Conservation (phyloP, 2,113 vertebrate species). For the Oceanodroma tethys region DNA sequence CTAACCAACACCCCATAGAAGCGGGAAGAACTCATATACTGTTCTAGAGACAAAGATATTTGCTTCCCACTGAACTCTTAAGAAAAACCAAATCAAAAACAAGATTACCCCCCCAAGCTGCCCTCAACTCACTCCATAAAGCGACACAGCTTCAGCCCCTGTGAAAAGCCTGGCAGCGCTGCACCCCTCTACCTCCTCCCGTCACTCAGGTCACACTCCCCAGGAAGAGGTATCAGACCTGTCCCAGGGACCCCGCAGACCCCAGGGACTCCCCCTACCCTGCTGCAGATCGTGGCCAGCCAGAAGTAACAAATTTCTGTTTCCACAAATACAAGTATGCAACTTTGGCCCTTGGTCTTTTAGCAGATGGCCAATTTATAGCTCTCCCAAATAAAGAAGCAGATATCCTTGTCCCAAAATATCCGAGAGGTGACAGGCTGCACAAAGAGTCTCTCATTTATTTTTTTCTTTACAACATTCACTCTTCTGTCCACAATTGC, state of each 20-base stretch:
- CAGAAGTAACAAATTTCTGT: not conserved
- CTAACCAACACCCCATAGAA: fast-evolving
- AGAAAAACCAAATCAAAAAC: not conserved
- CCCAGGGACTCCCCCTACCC: not conserved
- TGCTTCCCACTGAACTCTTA: not conserved
- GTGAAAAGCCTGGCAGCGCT: not conserved
- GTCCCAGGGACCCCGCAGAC: not conserved
- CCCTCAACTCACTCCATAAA: not conserved
- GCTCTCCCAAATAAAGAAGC: not conserved
- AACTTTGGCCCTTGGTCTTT: not conserved
- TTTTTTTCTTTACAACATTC: not conserved
- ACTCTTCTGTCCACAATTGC: not conserved
- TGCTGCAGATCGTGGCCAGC: fast-evolving
- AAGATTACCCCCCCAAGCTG: not conserved
- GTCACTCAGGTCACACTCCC: not conserved
- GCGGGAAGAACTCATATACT: fast-evolving
- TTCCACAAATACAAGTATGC: not conserved
- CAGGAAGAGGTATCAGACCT: too few species aligned
- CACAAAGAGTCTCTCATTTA: not conserved
- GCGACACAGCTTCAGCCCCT: not conserved
- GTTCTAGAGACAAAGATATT: not conserved
- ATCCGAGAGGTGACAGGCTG: not conserved
- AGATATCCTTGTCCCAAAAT: not conserved
- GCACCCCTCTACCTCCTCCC: not conserved
- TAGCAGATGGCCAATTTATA: not conserved